A percentile compares a stretch with the other conserved stretches of the same genome.
Conservation (phyloP, 2,888 invertebrate species). For the Dicranocentrus wangi region DNA sequence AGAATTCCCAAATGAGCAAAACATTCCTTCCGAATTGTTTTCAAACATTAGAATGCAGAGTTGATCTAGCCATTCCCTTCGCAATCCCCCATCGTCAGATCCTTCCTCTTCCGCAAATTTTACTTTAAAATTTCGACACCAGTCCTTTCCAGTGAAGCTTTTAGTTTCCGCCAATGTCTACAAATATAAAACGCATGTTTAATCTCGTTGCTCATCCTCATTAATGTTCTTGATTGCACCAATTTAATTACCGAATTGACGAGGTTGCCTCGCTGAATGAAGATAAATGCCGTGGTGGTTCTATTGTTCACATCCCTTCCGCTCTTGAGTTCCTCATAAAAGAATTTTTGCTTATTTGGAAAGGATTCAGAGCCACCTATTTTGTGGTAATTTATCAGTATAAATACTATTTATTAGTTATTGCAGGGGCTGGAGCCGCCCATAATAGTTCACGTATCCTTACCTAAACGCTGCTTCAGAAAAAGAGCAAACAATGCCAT, state of each 20-base stretch:
- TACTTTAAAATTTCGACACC: constrained; percentile 77
- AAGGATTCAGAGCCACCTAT: constrained; percentile 76
- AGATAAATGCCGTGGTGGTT: constrained; percentile 55
- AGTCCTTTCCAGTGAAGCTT: constrained; percentile 75
- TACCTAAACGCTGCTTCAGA: constrained; percentile 76
- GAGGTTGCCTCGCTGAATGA: constrained; percentile 62
- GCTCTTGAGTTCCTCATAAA: constrained; percentile 73
- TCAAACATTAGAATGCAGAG: constrained; percentile 76
- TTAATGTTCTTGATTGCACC: too few relatives aligned
- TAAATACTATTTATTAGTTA: too few relatives aligned
- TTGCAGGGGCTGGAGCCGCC: too few relatives aligned
- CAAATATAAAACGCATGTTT: constrained; percentile 13
- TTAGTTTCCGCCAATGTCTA: constrained; percentile 75
- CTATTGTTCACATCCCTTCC: constrained; percentile 64
- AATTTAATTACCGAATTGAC: constrained; percentile 64
- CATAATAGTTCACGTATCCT: too few relatives aligned
- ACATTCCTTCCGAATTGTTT: constrained; percentile 67
- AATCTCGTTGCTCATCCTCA: too few relatives aligned
- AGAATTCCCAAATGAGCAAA: constrained; percentile 74
- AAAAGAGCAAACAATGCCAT: constrained; percentile 76
- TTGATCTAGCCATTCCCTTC: constrained; percentile 79
- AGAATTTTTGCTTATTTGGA: constrained; percentile 76
- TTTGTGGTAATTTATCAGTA: too few relatives aligned
- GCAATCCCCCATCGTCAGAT: constrained; percentile 91
- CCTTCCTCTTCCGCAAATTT: constrained; percentile 76